A percentile compares a stretch with the other conserved stretches of the same genome.
Conservation (phyloP, 2,797 vertebrate species). For the Dipus sagitta region DNA sequence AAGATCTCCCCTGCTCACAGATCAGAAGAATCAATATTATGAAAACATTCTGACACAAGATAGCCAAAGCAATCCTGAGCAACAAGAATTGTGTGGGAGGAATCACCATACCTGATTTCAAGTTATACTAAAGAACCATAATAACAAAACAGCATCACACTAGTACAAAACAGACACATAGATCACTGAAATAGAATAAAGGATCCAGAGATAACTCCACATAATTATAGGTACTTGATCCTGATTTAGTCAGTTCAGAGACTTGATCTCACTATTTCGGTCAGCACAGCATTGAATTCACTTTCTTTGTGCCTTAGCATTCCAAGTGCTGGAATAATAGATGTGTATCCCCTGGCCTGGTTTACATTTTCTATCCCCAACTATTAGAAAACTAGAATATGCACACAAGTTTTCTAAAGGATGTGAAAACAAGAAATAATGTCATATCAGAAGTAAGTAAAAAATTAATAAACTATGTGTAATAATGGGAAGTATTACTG, state of each 20-base stretch:
- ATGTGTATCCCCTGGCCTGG: background rate
- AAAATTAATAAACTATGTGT: background rate
- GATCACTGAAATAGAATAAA: background rate
- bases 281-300: background rate
- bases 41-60: too few species aligned
- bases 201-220: background rate
- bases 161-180: background rate
- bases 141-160: background rate
- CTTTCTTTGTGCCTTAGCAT: background rate
- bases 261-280: background rate
- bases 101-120: background rate
- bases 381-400: constrained; percentile 17
- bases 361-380: background rate
- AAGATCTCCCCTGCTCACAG: background rate
- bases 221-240: background rate
- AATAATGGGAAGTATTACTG: background rate
- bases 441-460: background rate
- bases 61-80: background rate
- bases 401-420: constrained; percentile 4
- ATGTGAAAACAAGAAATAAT: background rate
- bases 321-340: background rate
- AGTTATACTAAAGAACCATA: background rate
- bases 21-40: too few species aligned
- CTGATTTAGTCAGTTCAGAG: background rate
- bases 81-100: too few species aligned